Percentiles rank a stretch among this genome's conserved stretches.
Evolutionary conservation across 2,113 vertebrate genomes (phyloP).

Genomic region (Tringa solitaria): DNA sequence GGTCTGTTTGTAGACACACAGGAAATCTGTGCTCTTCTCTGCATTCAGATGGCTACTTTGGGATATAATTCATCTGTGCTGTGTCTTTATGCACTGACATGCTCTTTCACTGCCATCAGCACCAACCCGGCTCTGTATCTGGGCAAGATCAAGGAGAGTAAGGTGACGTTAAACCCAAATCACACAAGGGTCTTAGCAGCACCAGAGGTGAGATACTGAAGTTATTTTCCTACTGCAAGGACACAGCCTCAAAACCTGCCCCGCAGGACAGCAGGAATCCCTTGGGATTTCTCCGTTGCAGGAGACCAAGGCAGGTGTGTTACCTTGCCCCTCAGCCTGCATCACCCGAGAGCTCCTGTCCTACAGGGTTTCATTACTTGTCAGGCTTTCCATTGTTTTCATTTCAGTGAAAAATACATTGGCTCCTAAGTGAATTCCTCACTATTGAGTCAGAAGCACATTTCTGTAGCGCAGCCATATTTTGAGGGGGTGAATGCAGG

Average conservation of each 20-base stretch:
- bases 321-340: background rate
- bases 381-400: background rate
- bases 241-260: background rate
- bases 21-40: background rate
- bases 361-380: background rate
- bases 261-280: accelerated
- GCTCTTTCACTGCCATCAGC: background rate
- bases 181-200: background rate
- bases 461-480: background rate
- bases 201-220: accelerated
- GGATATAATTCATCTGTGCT: background rate
- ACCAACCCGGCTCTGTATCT: accelerated
- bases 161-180: background rate
- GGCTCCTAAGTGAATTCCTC: background rate
- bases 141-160: background rate
- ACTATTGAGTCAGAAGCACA: background rate
- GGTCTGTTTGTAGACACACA: background rate
- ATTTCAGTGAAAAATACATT: background rate
- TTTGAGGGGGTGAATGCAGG: background rate
- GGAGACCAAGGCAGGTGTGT: background rate
- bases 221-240: background rate
- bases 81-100: accelerated
- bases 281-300: background rate
- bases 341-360: background rate
- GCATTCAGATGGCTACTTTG: background rate